These are phyloP conservation scores for Dermatemys mawii DNA, from an alignment of 2,113 vertebrate species.

Conservation along the genomic window DNA sequence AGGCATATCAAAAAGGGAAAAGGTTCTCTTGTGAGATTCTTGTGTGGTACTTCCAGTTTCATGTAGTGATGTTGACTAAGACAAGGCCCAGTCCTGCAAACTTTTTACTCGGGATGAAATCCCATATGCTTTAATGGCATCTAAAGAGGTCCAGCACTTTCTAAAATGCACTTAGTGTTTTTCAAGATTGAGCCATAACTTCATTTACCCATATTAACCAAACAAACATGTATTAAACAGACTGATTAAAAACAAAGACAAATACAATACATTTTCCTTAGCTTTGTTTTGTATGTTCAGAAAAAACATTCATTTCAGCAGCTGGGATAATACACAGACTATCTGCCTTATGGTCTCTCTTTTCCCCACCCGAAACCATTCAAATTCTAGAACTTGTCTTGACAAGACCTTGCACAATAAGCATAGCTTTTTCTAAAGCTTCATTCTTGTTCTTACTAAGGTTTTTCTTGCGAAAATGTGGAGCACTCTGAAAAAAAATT, in stretches of 20 bases:
- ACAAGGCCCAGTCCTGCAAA: background rate
- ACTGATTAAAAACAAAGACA: background rate
- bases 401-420: background rate
- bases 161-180: background rate
- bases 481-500: background rate
- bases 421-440: background rate
- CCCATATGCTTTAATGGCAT: background rate
- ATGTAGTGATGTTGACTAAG: background rate
- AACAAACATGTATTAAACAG: background rate
- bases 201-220: background rate
- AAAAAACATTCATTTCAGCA: background rate
- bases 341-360: background rate
- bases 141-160: background rate
- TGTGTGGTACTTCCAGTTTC: conserved; percentile 4
- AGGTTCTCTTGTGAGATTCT: background rate
- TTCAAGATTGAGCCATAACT: background rate
- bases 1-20: background rate
- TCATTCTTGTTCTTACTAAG: background rate
- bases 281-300: background rate
- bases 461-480: background rate
- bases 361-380: background rate
- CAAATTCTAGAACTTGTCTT: background rate
- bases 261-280: background rate
- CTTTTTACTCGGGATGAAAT: background rate
- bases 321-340: background rate